These are phyloP conservation scores for Todus mexicanus DNA, from an alignment of 2,797 vertebrate genomes.

Conservation along the genomic window DNA sequence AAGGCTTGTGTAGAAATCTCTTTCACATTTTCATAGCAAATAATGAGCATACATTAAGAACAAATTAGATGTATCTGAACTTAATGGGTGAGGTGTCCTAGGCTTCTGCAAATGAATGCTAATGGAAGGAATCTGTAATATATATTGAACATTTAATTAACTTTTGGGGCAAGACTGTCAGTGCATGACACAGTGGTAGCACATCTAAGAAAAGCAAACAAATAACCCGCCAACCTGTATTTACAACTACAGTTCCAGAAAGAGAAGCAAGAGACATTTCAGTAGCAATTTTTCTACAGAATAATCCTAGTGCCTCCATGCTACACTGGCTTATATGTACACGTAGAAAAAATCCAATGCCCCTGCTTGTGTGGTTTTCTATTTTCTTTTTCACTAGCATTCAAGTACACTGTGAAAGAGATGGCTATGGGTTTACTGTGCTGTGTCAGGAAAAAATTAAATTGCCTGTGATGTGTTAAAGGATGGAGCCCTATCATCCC, in stretches of 20 bases:
- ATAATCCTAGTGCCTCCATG: neutral
- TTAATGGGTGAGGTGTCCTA: constrained; percentile 35
- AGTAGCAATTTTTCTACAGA: neutral
- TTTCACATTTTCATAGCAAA: constrained; percentile 44
- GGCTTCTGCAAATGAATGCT: constrained; percentile 44
- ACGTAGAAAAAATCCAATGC: neutral
- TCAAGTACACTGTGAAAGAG: neutral
- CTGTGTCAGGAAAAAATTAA: neutral
- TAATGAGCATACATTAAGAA: constrained; percentile 51
- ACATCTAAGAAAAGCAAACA: neutral
- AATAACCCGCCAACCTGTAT: neutral
- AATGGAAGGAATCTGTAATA: constrained; percentile 29
- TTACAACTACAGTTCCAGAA: neutral
- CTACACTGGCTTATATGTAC: neutral
- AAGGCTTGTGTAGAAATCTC: constrained; percentile 19
- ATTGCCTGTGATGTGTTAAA: neutral
- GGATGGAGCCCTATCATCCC: neutral
- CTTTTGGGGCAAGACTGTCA: constrained; percentile 27
- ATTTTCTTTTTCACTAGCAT: neutral
- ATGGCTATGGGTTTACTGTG: neutral
- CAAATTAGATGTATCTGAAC: constrained; percentile 43
- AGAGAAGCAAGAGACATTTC: neutral
- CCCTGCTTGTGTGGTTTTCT: neutral
- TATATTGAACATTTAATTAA: constrained; percentile 48
- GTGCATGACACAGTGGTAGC: neutral